phyloP scores from a whole-genome alignment of 2,113 vertebrate species.

The Talpa occidentalis region DNA sequence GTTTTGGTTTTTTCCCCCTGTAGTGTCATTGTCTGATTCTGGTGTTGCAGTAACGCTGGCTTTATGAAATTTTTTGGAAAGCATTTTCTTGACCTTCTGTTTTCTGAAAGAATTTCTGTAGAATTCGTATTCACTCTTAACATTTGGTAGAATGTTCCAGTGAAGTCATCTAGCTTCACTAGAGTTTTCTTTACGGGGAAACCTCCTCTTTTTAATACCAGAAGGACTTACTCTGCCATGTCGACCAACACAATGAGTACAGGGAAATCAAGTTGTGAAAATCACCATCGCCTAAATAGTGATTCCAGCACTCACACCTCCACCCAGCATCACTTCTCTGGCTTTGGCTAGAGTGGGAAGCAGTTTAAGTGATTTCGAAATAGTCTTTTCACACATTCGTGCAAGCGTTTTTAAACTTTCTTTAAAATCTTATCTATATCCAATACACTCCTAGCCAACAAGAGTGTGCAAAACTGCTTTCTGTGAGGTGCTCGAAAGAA shows the following conservation, averaged over 20 bases:
- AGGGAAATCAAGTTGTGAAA: not conserved
- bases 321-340: not conserved
- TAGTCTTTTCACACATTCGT: not conserved
- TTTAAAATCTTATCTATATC: conserved; percentile 11
- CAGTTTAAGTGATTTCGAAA: not conserved
- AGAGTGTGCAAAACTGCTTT: not conserved
- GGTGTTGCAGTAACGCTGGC: not conserved
- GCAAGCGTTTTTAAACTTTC: not conserved
- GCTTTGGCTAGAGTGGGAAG: not conserved
- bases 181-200: not conserved
- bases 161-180: not conserved
- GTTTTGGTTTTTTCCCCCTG: not conserved
- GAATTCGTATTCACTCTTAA: conserved; percentile 1
- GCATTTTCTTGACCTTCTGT: not conserved
- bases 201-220: not conserved
- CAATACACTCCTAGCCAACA: not conserved
- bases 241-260: not conserved
- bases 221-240: not conserved
- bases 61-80: not conserved
- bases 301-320: not conserved
- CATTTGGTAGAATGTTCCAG: not conserved
- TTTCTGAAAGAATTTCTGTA: not conserved
- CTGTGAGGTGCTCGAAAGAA: not conserved
- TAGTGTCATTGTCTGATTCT: not conserved
- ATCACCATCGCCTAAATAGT: not conserved